phyloP scores from a whole-genome alignment of 1,140 invertebrate species.

The Rhysida immarginata region DNA sequence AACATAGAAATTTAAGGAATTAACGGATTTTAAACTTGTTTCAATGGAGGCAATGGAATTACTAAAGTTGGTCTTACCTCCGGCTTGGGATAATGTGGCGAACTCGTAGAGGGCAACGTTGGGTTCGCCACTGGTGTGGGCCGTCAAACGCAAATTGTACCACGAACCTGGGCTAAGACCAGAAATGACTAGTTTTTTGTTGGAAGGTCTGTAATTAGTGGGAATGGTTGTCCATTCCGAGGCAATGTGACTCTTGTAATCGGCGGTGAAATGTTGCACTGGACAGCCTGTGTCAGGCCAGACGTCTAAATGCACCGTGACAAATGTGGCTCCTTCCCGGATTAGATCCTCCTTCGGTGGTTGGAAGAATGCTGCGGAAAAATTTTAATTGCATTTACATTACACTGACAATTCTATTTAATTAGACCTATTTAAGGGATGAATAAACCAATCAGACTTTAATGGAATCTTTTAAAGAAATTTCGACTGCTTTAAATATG shows the following conservation, averaged over 20 bases:
- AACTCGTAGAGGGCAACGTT: conserved; percentile 88
- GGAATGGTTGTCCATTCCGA: conserved; percentile 73
- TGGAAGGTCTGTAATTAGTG: conserved; percentile 71
- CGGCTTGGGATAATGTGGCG: conserved; percentile 83
- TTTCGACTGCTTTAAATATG: no score
- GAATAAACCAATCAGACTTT: no score
- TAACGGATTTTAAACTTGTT: no score
- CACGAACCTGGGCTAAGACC: conserved; percentile 83
- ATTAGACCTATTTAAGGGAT: conserved; percentile 45
- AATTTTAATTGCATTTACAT: conserved; percentile 69
- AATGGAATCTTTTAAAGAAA: no score
- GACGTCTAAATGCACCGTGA: conserved; percentile 74
- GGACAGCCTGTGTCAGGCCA: conserved; percentile 91
- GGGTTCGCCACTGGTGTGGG: conserved; percentile 88
- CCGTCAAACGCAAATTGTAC: conserved; percentile 74
- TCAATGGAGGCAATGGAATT: no score
- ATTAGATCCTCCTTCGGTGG: conserved; percentile 1
- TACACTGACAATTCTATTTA: no score
- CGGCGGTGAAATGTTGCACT: conserved; percentile 87
- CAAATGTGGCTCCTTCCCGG: conserved; percentile 22
- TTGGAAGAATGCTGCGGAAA: conserved; percentile 70
- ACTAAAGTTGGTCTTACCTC: no score
- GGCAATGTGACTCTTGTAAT: conserved; percentile 75
- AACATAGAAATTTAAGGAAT: no score
- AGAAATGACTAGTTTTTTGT: conserved; percentile 70